phyloP scores from a whole-genome alignment of 2,888 invertebrate genomes.

The Ophioninae sp. region DNA sequence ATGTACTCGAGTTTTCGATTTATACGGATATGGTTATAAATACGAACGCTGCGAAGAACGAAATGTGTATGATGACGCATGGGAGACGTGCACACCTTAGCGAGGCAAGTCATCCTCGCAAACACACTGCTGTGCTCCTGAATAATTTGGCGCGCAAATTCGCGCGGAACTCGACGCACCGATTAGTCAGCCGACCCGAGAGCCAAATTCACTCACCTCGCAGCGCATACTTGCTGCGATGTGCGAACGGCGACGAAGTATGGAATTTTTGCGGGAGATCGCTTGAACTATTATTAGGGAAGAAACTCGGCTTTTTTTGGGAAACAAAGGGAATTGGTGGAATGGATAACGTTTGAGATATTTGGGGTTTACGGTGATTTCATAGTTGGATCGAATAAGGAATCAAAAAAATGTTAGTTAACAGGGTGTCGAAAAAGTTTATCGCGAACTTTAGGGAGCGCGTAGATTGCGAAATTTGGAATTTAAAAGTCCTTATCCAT shows the following conservation, averaged over 20 bases:
- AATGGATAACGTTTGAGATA: not conserved
- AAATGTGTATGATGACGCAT: slow-evolving; percentile 45
- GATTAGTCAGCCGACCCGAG: not conserved
- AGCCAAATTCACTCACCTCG: not conserved
- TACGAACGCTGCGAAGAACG: slow-evolving; percentile 6
- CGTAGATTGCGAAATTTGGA: not conserved
- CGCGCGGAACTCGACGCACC: not conserved
- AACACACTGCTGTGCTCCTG: slow-evolving; percentile 4
- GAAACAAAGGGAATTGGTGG: not conserved
- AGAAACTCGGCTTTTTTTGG: not conserved
- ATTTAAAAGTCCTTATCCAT: not conserved
- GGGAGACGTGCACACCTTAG: slow-evolving; percentile 38
- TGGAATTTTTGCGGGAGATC: not conserved
- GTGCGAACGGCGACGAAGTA: not conserved
- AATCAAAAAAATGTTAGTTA: not conserved
- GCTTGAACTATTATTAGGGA: not conserved
- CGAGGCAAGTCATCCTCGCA: slow-evolving; percentile 25
- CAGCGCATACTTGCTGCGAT: not conserved
- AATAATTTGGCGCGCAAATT: slow-evolving; percentile 43
- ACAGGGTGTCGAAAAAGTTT: not conserved
- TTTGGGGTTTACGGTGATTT: not conserved
- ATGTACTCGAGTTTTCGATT: not conserved
- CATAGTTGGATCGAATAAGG: not conserved
- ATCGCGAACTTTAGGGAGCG: not conserved
- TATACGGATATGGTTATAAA: not conserved